Percentiles rank a stretch among this genome's conserved stretches.
Evolutionary conservation across 2,113 vertebrate species (phyloP).

Genomic region (Dasyornis broadbenti): DNA sequence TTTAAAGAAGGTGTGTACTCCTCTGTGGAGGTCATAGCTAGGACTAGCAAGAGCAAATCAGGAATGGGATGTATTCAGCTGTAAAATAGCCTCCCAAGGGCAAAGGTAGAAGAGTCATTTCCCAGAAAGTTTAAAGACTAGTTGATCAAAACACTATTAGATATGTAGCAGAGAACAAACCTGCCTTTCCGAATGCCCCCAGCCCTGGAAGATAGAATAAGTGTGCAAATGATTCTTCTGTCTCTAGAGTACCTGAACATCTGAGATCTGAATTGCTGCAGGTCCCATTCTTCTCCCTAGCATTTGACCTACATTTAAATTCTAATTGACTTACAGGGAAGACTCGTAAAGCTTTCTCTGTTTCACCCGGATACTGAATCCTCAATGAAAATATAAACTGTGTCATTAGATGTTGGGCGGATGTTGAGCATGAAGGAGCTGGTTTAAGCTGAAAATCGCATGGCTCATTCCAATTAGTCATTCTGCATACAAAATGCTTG

Average conservation of each 20-base stretch:
- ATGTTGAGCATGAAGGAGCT: constrained; percentile 1
- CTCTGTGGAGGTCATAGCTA: not conserved
- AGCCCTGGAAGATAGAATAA: constrained; percentile 26
- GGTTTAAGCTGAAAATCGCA: constrained; percentile 11
- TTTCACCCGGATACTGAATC: not conserved
- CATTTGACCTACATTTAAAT: constrained; percentile 50
- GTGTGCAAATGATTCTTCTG: constrained; percentile 42
- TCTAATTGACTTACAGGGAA: constrained; percentile 47
- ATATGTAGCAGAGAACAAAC: constrained; percentile 40
- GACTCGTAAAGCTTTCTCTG: not conserved
- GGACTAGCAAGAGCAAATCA: constrained; percentile 4
- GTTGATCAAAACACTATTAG: constrained; percentile 40
- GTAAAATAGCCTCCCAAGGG: constrained; percentile 54
- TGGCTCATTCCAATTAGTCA: constrained; percentile 14
- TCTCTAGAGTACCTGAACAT: constrained; percentile 29
- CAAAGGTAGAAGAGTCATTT: constrained; percentile 45
- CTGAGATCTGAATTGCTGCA: constrained; percentile 56
- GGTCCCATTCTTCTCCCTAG: constrained; percentile 43
- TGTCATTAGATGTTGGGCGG: not conserved
- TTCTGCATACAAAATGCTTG: not conserved
- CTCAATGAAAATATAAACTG: constrained; percentile 45
- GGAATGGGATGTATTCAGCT: constrained; percentile 35
- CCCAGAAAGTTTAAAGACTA: constrained; percentile 27
- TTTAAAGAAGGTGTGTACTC: not conserved
- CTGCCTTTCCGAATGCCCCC: constrained; percentile 14